A percentile compares a stretch with the other conserved stretches of the same genome.
Evolutionary conservation across 1,140 invertebrate genomes (phyloP).

Genomic region (Temnothorax curvispinosus): DNA sequence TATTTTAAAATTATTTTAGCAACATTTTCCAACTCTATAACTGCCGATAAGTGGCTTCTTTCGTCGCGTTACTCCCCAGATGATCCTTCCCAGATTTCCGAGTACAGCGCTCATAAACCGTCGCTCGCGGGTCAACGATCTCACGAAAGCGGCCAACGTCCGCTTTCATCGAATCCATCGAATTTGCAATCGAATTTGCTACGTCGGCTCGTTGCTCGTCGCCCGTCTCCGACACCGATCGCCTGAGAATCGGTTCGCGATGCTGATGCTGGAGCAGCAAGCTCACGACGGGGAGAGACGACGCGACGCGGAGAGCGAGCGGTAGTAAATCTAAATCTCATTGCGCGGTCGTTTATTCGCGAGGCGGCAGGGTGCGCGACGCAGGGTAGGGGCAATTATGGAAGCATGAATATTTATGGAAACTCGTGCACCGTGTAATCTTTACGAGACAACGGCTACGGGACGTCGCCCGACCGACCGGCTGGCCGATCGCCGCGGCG

Average conservation of each 20-base stretch:
- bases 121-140: constrained; percentile 6
- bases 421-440: constrained; percentile 72
- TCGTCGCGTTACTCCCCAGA: neutral
- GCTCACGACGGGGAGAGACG: constrained; percentile 25
- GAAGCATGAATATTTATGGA: constrained; percentile 75
- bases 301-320: neutral
- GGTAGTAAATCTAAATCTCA: constrained; percentile 72
- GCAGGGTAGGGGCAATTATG: constrained; percentile 66
- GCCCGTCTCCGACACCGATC: constrained; percentile 27
- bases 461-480: constrained; percentile 56
- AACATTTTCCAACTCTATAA: neutral
- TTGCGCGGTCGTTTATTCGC: constrained; percentile 66
- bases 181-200: constrained; percentile 56
- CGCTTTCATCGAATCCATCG: constrained; percentile 36
- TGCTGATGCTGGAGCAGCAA: neutral
- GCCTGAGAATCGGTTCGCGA: constrained; percentile 30
- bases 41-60: neutral
- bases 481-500: constrained; percentile 5
- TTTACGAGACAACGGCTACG: constrained; percentile 72
- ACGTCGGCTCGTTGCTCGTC: constrained; percentile 8
- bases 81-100: constrained; percentile 8
- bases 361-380: constrained; percentile 12
- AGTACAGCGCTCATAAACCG: constrained; percentile 10
- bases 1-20: neutral
- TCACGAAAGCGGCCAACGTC: constrained; percentile 47